These are phyloP conservation scores for Xanthorhoe designata DNA, from an alignment of 2,888 invertebrate species.

Conservation along the genomic window DNA sequence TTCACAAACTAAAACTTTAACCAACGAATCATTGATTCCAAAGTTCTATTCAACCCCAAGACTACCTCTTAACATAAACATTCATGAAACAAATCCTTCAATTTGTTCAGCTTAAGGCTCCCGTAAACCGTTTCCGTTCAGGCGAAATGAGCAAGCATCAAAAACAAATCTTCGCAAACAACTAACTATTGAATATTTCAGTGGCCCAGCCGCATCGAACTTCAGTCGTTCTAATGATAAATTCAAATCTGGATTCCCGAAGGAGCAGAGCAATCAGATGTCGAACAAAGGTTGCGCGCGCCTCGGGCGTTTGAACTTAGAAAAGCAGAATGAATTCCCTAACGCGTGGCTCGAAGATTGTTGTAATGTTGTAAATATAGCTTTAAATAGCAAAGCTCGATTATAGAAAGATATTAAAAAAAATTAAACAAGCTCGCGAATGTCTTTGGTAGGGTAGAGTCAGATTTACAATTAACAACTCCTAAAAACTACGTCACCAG, in stretches of 20 bases:
- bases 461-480: too few relatives aligned
- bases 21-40: too few relatives aligned
- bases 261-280: slow-evolving; percentile 80
- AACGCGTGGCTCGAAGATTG: too few relatives aligned
- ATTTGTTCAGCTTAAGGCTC: neutral
- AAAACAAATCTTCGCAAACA: slow-evolving; percentile 60
- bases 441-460: too few relatives aligned
- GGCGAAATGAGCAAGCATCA: slow-evolving; percentile 47
- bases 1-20: too few relatives aligned
- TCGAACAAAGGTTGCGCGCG: slow-evolving; percentile 71
- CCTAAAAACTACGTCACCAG: too few relatives aligned
- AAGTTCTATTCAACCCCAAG: too few relatives aligned
- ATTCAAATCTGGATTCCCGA: slow-evolving; percentile 75
- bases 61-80: too few relatives aligned
- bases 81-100: neutral
- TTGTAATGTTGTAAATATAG: too few relatives aligned
- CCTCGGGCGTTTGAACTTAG: slow-evolving; percentile 37
- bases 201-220: slow-evolving; percentile 57
- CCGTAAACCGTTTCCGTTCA: neutral
- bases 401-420: too few relatives aligned
- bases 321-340: slow-evolving; percentile 17
- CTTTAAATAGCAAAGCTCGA: too few relatives aligned
- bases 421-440: too few relatives aligned
- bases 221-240: slow-evolving; percentile 72
- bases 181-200: slow-evolving; percentile 74